phyloP scores from a whole-genome alignment of 2,888 invertebrate species.

The Thereva unica region DNA sequence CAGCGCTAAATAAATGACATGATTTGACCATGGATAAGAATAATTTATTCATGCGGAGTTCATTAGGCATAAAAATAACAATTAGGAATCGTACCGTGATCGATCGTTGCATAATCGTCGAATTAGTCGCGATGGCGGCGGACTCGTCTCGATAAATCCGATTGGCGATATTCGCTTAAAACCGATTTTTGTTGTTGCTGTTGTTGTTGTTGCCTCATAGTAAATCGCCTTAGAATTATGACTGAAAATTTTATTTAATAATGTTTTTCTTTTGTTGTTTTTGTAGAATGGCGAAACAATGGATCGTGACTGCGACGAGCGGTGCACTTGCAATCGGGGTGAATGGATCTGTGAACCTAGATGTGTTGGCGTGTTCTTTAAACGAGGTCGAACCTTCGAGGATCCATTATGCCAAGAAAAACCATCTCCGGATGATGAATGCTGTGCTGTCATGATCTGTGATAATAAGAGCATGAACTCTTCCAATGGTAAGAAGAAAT shows the following conservation, averaged over 20 bases:
- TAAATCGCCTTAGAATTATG: no score
- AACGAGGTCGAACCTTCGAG: conserved; percentile 67
- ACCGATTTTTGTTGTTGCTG: no score
- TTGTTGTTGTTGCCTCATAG: no score
- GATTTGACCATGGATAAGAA: no score
- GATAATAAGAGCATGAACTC: conserved; percentile 52
- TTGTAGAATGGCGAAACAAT: conserved; percentile 70
- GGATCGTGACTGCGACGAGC: conserved; percentile 75
- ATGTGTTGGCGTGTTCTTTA: conserved; percentile 71
- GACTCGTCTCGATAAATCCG: no score
- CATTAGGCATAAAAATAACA: no score
- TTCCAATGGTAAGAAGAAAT: conserved; percentile 51
- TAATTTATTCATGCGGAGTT: no score
- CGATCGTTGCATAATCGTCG: no score
- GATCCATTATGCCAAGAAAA: conserved; percentile 77
- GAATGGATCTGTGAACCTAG: conserved; percentile 73
- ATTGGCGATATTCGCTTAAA: no score
- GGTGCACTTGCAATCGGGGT: conserved; percentile 74
- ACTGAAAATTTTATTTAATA: neutral
- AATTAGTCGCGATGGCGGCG: no score
- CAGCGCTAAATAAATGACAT: no score
- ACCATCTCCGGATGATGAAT: conserved; percentile 70
- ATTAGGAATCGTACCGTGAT: no score
- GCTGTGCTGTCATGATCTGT: conserved; percentile 73
- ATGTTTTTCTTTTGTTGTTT: conserved; percentile 29